Percentiles rank a stretch among this genome's conserved stretches.
Conservation (phyloP, 1,140 invertebrate genomes). For the Tribolium castaneum region DNA sequence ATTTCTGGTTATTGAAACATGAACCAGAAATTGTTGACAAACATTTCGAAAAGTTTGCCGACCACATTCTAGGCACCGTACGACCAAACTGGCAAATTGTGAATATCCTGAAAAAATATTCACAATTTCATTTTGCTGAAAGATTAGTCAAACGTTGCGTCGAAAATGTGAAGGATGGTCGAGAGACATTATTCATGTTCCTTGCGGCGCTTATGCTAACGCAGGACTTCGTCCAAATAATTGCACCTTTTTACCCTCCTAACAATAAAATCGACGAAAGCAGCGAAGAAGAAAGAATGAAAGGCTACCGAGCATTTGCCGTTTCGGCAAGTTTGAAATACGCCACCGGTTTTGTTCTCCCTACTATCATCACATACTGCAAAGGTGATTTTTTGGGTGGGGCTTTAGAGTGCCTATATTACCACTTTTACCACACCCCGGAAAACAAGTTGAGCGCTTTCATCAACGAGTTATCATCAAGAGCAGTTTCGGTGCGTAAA, state of each 20-base stretch:
- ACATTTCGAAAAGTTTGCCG: neutral
- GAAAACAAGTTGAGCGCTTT: conserved; percentile 26
- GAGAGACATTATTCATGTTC: neutral
- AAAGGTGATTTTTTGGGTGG: conserved; percentile 22
- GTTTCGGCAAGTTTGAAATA: conserved; percentile 11
- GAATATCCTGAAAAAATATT: neutral
- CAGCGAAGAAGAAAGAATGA: neutral
- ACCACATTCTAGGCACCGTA: neutral
- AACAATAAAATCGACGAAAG: neutral
- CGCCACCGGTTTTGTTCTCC: neutral
- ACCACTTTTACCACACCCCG: conserved; percentile 20
- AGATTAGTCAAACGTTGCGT: neutral
- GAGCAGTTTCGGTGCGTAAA: conserved; percentile 34
- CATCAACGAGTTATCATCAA: neutral
- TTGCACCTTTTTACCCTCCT: conserved; percentile 6
- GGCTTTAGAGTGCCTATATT: conserved; percentile 15
- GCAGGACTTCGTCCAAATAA: neutral
- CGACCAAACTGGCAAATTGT: neutral
- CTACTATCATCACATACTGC: conserved; percentile 29
- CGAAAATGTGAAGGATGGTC: neutral
- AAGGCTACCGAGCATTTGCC: neutral
- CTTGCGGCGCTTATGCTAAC: conserved; percentile 9
- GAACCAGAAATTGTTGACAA: neutral
- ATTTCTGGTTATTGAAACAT: neutral
- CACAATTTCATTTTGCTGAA: neutral